These are phyloP conservation scores for Amphipoea lucens DNA, from an alignment of 2,888 invertebrate genomes.

Conservation along the genomic window DNA sequence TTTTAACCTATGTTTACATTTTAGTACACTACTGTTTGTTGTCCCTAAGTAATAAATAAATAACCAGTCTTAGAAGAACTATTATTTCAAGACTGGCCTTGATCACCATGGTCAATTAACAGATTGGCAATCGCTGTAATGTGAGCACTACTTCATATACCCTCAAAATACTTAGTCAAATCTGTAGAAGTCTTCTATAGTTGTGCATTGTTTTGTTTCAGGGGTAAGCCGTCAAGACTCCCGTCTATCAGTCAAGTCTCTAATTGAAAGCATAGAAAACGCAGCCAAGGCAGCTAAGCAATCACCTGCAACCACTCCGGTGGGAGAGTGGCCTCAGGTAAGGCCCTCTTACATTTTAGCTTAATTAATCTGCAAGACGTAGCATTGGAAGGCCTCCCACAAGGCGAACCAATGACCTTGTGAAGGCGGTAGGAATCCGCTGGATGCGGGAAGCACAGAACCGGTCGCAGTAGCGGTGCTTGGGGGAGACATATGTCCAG, in stretches of 20 bases:
- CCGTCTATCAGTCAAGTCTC: constrained; percentile 96
- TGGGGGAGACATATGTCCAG: background rate
- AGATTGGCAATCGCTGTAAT: background rate
- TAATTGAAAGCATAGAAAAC: constrained; percentile 97
- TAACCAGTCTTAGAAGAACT: background rate
- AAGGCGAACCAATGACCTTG: background rate
- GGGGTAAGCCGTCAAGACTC: constrained; percentile 92
- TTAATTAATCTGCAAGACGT: background rate
- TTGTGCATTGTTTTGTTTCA: constrained; percentile 52
- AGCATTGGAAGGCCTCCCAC: background rate
- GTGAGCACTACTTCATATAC: too few relatives aligned
- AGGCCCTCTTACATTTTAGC: constrained; percentile 6
- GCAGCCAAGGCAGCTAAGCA: constrained; percentile 93
- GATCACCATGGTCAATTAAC: background rate
- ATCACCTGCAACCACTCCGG: constrained; percentile 87
- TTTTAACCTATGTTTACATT: too few relatives aligned
- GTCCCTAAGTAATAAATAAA: too few relatives aligned
- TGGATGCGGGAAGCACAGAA: too few relatives aligned
- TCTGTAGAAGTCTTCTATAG: background rate
- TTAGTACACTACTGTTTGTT: too few relatives aligned
- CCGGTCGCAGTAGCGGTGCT: too few relatives aligned
- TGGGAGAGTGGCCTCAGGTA: constrained; percentile 87
- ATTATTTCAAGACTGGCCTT: background rate
- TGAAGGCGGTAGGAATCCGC: background rate
- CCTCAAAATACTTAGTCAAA: background rate